A percentile compares a stretch with the other conserved stretches of the same genome.
These are phyloP conservation scores for Darwinula stevensoni DNA, from an alignment of 2,888 invertebrate genomes.

Conservation along the genomic window DNA sequence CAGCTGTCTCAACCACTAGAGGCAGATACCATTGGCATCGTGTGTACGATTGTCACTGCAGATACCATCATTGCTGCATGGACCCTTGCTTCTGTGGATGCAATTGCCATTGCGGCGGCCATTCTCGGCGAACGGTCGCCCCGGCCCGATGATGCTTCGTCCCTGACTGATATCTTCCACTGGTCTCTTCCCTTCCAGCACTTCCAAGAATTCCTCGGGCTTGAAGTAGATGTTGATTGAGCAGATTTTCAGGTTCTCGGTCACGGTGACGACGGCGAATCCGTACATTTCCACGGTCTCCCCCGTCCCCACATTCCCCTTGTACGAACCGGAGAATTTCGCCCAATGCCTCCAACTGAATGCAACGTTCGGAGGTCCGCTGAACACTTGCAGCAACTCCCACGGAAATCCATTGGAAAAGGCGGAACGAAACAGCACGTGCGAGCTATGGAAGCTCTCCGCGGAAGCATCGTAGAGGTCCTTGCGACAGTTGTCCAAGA, in stretches of 20 bases:
- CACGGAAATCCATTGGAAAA: constrained; percentile 9
- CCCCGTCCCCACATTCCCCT: constrained; percentile 8
- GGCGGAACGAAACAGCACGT: constrained; percentile 10
- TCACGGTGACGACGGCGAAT: constrained; percentile 6
- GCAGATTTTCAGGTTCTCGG: constrained; percentile 6
- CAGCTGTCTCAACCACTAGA: too few species aligned
- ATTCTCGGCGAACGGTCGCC: too few species aligned
- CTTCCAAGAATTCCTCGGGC: constrained; percentile 8
- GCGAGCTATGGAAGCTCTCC: constrained; percentile 11
- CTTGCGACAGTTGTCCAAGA: constrained; percentile 12
- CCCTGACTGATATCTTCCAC: too few species aligned
- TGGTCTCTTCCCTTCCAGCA: too few species aligned
- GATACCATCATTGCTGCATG: too few species aligned
- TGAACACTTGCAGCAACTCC: constrained; percentile 9
- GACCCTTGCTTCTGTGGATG: too few species aligned
- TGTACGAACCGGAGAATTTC: constrained; percentile 11
- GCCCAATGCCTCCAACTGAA: constrained; percentile 15
- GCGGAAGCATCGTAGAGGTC: constrained; percentile 11
- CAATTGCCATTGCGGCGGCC: too few species aligned
- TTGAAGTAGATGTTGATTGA: constrained; percentile 8
- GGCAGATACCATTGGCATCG: too few species aligned
- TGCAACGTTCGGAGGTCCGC: constrained; percentile 12
- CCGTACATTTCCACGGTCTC: constrained; percentile 9
- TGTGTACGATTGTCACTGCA: too few species aligned
- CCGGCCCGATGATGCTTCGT: too few species aligned